Evolutionary conservation across 2,888 invertebrate genomes (phyloP), one percentile per base, ranked within the genome.

Genomic region (Piscicola geometra): DNA sequence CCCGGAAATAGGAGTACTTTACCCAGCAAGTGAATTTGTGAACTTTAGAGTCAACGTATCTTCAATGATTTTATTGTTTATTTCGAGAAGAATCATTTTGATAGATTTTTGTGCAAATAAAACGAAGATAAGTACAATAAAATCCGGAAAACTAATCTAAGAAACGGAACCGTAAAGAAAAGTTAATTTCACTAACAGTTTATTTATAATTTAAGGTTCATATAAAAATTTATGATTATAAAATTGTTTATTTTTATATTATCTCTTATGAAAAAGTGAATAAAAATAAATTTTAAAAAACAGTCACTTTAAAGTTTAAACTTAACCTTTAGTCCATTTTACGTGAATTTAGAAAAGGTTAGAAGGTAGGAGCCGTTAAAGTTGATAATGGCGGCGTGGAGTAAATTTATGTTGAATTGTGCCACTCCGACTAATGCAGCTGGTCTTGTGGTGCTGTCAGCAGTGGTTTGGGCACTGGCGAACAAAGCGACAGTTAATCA

Each of bases 51-150:
- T 90, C 86, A 98, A 89, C 78, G 96, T 94, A 88, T 99, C 98
- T 89, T 96, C 95, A 83, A 99, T 92, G 88, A 98, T 95, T 88
- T 96, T 92, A 89, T 99, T 99, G 89, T 97, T 94, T 88, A 96
- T 95, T 90, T 99, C 98, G 86, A 99, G 90, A 87, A 87, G 82
- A 82, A 87, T 88, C 87, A 87, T 87, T 70, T 75, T 75, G 30
- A 47, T 30, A 9, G 74, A 30, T 21, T 18, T 15, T 56, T 15
- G n/a, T 21, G 50, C 15, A 21, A 69, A 15, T 15, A 47, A 47
- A 47, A 9, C 50, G 9, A 47, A 47, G 21, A 21, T 21, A 47
- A 47, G 9, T 21, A 15, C 9, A 15, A 47, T 21, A 47, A 47
- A 47, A 47, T 47, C 50, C 50, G 50, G 50, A 47, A 47, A 47